Evolutionary conservation across 1,140 invertebrate species (phyloP).

Genomic region (Calliopsis andreniformis): DNA sequence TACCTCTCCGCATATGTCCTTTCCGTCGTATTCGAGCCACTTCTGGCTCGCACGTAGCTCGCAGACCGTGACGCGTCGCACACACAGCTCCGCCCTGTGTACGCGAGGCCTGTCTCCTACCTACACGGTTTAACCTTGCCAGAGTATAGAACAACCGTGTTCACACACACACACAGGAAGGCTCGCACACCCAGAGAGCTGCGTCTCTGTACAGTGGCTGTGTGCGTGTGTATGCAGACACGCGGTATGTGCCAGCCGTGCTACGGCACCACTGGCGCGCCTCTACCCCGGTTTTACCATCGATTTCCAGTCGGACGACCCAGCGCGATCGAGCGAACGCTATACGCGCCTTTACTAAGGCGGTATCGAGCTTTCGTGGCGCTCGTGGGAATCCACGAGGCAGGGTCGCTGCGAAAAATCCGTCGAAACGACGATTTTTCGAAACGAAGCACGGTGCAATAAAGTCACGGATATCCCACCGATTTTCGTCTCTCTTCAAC

Average conservation of each 20-base stretch:
- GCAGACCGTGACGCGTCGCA: conserved; percentile 42
- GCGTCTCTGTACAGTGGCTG: background rate
- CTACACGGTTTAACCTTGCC: conserved; percentile 19
- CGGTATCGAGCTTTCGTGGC: conserved; percentile 44
- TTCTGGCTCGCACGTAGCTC: conserved; percentile 26
- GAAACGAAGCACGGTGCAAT: background rate
- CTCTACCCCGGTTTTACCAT: conserved; percentile 74
- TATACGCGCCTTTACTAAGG: conserved; percentile 47
- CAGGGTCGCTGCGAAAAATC: conserved; percentile 34
- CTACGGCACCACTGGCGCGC: conserved; percentile 67
- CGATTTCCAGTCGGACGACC: conserved; percentile 78
- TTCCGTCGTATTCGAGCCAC: conserved; percentile 30
- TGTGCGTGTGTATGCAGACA: background rate
- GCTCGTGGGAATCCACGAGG: conserved; percentile 40
- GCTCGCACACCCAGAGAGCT: conserved; percentile 1
- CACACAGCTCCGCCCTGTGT: conserved; percentile 12
- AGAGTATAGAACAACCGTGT: conserved; percentile 27
- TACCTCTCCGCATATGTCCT: conserved; percentile 17
- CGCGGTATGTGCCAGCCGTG: conserved; percentile 56
- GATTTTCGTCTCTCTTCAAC: background rate
- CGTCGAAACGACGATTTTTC: conserved; percentile 12
- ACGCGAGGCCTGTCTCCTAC: conserved; percentile 11
- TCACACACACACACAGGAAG: background rate
- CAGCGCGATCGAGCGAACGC: conserved; percentile 72
- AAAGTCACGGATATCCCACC: background rate